These are phyloP conservation scores for Heteractis magnifica DNA, from an alignment of 92 coral and sea anemone species.

Conservation along the genomic window DNA sequence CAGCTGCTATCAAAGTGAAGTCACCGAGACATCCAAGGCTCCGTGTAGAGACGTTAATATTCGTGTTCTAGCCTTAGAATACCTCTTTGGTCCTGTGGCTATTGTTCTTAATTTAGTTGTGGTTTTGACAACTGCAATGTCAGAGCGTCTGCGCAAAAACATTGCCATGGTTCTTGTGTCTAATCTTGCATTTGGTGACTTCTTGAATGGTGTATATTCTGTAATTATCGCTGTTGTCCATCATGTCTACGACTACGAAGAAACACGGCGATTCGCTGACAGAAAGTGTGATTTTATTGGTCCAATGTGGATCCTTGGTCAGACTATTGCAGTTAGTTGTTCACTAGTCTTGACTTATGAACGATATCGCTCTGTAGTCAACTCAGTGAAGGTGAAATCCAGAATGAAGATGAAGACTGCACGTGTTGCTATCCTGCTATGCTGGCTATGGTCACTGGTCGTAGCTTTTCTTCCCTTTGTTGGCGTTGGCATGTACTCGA, in stretches of 20 bases:
- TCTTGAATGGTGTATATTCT: conserved; percentile 60
- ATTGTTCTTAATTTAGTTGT: conserved; percentile 54
- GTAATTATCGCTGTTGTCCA: conserved; percentile 42
- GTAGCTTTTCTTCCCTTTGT: conserved; percentile 56
- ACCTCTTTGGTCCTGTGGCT: conserved; percentile 62
- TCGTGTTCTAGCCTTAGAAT: conserved; percentile 47
- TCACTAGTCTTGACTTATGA: conserved; percentile 65
- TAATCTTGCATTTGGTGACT: conserved; percentile 76
- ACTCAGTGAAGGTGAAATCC: conserved; percentile 62
- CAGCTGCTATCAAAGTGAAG: conserved; percentile 51
- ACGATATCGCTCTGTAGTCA: conserved; percentile 63
- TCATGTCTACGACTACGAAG: conserved; percentile 55
- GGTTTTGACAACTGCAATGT: conserved; percentile 46
- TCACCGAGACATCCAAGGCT: conserved; percentile 49
- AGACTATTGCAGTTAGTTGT: conserved; percentile 52
- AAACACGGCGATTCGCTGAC: conserved; percentile 51
- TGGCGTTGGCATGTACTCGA: conserved; percentile 65
- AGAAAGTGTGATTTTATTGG: conserved; percentile 64
- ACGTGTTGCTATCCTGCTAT: conserved; percentile 28
- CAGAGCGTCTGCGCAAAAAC: conserved; percentile 55
- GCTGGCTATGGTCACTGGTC: conserved; percentile 57
- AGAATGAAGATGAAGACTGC: conserved; percentile 57
- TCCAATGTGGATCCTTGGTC: conserved; percentile 70
- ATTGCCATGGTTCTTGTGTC: conserved; percentile 62
- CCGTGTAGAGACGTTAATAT: conserved; percentile 71